Base-by-base conservation (phyloP, 2,113 vertebrate genomes). In the Zapus hudsonius region DNA sequence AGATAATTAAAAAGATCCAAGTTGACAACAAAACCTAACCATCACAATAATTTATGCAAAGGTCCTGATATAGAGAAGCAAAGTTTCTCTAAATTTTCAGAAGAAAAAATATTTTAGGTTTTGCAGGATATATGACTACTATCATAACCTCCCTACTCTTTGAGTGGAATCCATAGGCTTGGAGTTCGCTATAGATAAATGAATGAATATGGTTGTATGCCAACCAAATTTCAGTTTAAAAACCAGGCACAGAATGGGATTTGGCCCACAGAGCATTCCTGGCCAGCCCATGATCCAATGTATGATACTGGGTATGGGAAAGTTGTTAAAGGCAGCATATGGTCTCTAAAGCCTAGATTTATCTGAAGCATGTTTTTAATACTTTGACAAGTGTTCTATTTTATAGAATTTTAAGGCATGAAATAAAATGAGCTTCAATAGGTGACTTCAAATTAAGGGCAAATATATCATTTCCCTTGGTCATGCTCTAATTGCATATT, bases 401-500 rank as follows among this genome's bases (percentile, higher is more conserved):
- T 91, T 83, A 38, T n/a, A 52, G 47, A 23, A 86, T 91, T 96
- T 75, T 84, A 27, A 25, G 85, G 57, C 57, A 89, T 5, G 13
- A 75, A 74, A 74, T 82, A 89, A 52, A 1, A 73, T 72, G 59
- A 70, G 33, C 66, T 67, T 91, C 73, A 42, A 83, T 19, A 69
- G 64, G 2, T 19, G 70, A 57, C 64, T 44, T 93, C 64, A 86
- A 64, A 44, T 12, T 66, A 73, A 92, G 16, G 25, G 9, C 47
- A 15, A 64, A 59, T 8, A 8, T 15, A 74, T 40, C 20, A n/a
- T 67, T 80, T 87, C 42, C 84, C 23, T 25, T 63, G 27, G 69
- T 52, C 70, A 42, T 73, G 29, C 31, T 81, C 4, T 76, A 3
- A 0, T 29, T 79, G 61, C 4, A 74, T 63, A 33, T 36, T 61